Evolutionary conservation across 2,113 vertebrate species (phyloP).

Genomic region (Calyptomena viridis): DNA sequence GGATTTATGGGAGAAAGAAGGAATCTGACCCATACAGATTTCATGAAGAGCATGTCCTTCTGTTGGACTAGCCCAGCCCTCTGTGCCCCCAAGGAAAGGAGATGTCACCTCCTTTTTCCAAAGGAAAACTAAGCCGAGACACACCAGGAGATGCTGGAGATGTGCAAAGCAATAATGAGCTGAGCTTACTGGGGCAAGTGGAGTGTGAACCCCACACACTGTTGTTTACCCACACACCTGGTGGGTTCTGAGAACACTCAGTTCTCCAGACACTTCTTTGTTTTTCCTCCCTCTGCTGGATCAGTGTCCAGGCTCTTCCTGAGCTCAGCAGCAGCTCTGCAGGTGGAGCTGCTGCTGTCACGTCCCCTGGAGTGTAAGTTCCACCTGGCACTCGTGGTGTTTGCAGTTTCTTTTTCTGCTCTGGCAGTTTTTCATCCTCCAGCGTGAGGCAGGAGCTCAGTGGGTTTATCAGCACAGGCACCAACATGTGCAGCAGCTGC

Average conservation of each 20-base stretch:
- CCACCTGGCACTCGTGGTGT: not conserved
- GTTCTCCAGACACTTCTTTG: not conserved
- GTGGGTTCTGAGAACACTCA: not conserved
- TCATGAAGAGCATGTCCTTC: not conserved
- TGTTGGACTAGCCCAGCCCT: not conserved
- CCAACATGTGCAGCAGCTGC: not conserved
- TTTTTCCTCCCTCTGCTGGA: not conserved
- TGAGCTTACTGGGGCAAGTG: not conserved
- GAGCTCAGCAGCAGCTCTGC: not conserved
- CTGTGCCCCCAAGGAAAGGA: not conserved
- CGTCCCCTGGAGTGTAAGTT: fast-evolving
- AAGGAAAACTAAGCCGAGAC: not conserved
- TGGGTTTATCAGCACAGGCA: not conserved
- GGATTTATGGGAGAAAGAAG: not conserved
- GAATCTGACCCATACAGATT: not conserved
- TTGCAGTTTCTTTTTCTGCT: not conserved
- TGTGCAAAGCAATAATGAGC: not conserved
- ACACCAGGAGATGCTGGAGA: not conserved
- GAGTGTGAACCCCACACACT: not conserved
- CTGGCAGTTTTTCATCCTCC: not conserved
- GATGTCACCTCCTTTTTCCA: not conserved
- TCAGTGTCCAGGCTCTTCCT: not conserved
- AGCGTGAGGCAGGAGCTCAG: not conserved
- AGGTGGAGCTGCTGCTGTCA: not conserved
- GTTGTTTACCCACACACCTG: not conserved